phyloP scores from a whole-genome alignment of 2,113 vertebrate genomes.

The Ovibos moschatus region DNA sequence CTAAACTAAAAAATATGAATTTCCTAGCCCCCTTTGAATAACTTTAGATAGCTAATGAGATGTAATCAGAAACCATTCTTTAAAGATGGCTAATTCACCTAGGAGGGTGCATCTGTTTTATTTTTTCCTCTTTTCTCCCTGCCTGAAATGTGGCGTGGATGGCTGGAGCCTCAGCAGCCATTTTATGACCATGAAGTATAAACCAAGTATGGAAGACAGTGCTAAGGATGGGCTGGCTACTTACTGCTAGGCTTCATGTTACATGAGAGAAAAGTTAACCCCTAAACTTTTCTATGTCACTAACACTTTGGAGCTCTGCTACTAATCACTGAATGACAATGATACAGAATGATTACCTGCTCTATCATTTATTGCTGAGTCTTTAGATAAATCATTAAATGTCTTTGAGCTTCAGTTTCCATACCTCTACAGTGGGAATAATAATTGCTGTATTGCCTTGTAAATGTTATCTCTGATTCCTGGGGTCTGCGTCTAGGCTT shows the following conservation, averaged over 20 bases:
- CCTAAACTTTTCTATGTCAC: neutral
- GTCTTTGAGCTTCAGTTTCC: neutral
- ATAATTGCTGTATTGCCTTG: neutral
- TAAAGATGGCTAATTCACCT: neutral
- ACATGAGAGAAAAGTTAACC: neutral
- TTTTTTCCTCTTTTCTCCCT: neutral
- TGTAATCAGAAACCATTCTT: neutral
- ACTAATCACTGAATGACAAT: neutral
- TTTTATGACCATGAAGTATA: neutral
- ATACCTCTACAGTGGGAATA: neutral
- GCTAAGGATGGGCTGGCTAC: neutral
- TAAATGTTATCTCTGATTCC: neutral
- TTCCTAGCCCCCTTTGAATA: neutral
- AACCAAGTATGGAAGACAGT: neutral
- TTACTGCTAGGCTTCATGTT: neutral
- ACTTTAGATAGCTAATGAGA: neutral
- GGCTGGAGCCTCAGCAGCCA: neutral
- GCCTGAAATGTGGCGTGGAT: neutral
- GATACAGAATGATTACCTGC: neutral
- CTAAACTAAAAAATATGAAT: neutral
- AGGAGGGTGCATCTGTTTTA: neutral
- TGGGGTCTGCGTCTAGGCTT: neutral
- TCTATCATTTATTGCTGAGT: neutral
- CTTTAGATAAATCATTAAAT: neutral
- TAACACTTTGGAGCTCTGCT: neutral